Conservation (phyloP, 2,797 vertebrate species). For the Coranthus polyacanthus region DNA sequence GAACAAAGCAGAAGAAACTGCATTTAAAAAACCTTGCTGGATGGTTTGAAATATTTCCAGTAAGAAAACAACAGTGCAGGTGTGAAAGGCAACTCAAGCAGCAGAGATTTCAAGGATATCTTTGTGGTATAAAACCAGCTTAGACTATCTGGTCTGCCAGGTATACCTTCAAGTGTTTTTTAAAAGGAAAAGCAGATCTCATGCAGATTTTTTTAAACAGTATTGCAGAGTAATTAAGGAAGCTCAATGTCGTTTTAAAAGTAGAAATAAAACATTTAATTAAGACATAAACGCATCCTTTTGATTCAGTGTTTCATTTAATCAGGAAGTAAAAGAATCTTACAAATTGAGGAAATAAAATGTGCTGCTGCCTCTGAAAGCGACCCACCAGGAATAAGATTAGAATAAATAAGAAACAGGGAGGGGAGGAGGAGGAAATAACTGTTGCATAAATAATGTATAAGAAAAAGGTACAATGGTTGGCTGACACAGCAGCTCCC, state of each 20-base stretch:
- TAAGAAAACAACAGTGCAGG: slow-evolving; percentile 38
- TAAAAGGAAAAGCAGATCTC: slow-evolving; percentile 6
- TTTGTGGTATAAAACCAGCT: slow-evolving; percentile 44
- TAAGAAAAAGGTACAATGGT: slow-evolving; percentile 53
- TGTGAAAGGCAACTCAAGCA: slow-evolving; percentile 36
- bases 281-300: slow-evolving; percentile 37
- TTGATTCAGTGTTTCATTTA: slow-evolving; percentile 61
- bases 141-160: slow-evolving; percentile 27
- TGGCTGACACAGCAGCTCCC: slow-evolving; percentile 70
- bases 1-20: slow-evolving; percentile 19
- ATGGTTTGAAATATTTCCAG: slow-evolving; percentile 53
- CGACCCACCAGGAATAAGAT: slow-evolving; percentile 20
- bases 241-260: slow-evolving; percentile 1
- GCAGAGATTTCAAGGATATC: slow-evolving; percentile 30
- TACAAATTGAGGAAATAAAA: slow-evolving; percentile 29
- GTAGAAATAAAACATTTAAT: slow-evolving; percentile 28
- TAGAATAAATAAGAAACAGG: slow-evolving; percentile 43
- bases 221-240: slow-evolving; percentile 36
- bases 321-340: slow-evolving; percentile 48
- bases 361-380: slow-evolving; percentile 3
- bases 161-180: slow-evolving; percentile 32
- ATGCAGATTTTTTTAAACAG: slow-evolving; percentile 20
- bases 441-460: slow-evolving; percentile 66
- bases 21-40: slow-evolving; percentile 33
- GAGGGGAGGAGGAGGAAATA: slow-evolving; percentile 38